phyloP scores from a whole-genome alignment of 2,113 vertebrate genomes.

The Alouatta palliata region DNA sequence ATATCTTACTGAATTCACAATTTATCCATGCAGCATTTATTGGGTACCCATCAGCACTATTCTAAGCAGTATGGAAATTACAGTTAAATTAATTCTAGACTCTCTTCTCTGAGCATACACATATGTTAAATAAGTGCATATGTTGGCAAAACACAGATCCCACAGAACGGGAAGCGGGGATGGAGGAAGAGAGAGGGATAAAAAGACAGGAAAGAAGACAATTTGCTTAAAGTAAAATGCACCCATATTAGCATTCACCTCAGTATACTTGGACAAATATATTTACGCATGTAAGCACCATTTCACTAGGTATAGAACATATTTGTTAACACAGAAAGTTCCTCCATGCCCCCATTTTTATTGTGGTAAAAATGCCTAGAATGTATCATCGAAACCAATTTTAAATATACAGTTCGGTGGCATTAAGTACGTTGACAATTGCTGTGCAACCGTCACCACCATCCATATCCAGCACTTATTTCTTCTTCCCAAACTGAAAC shows the following conservation, averaged over 20 bases:
- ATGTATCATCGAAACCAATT: background rate
- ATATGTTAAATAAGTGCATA: background rate
- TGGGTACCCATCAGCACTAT: background rate
- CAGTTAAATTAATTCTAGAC: background rate
- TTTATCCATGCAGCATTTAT: background rate
- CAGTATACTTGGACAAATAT: background rate
- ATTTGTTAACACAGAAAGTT: background rate
- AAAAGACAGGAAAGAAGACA: accelerated
- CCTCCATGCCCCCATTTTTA: background rate
- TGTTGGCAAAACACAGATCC: background rate
- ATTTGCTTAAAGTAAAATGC: background rate
- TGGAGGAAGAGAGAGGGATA: background rate
- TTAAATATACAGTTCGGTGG: background rate
- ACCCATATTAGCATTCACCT: background rate
- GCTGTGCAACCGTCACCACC: background rate
- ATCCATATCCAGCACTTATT: background rate
- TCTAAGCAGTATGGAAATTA: background rate
- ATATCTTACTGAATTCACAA: background rate
- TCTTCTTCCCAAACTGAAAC: background rate
- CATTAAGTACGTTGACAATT: background rate
- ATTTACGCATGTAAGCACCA: background rate
- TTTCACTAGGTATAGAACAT: background rate
- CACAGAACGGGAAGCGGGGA: background rate
- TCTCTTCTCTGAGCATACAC: background rate
- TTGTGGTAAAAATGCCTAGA: background rate